Conservation (phyloP, 2,113 vertebrate genomes). For the Campylomormyrus tamandua region DNA sequence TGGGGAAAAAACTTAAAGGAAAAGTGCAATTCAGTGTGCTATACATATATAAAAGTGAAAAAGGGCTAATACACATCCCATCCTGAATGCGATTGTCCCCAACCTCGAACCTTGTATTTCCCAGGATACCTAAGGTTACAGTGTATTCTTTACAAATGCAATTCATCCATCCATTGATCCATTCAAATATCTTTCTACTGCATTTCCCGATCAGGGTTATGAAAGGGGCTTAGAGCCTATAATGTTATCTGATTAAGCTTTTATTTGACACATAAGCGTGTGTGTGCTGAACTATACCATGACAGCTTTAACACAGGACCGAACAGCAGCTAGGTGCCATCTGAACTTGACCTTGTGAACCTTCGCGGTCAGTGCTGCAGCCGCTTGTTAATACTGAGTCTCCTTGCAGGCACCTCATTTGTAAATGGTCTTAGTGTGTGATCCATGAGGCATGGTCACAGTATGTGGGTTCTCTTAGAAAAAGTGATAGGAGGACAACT, state of each 20-base stretch:
- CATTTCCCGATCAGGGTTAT: neutral
- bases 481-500: neutral
- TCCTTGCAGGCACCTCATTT: neutral
- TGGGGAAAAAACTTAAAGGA: constrained; percentile 35
- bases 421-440: neutral
- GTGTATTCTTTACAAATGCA: neutral
- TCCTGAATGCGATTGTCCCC: neutral
- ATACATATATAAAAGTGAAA: constrained; percentile 23
- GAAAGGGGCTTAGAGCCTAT: neutral
- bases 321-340: neutral
- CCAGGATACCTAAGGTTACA: neutral
- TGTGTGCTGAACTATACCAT: neutral
- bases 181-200: constrained; percentile 17
- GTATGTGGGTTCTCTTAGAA: neutral
- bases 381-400: neutral
- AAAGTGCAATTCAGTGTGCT: constrained; percentile 32
- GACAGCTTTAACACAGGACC: neutral
- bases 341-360: neutral
- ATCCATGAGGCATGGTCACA: neutral
- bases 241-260: neutral
- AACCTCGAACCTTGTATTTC: neutral
- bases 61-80: neutral
- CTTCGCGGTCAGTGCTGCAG: neutral
- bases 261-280: neutral
- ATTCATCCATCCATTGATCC: neutral